A percentile compares a stretch with the other conserved stretches of the same genome.
These are phyloP conservation scores for Hirundo rustica DNA, from an alignment of 2,797 vertebrate genomes.

Conservation along the genomic window DNA sequence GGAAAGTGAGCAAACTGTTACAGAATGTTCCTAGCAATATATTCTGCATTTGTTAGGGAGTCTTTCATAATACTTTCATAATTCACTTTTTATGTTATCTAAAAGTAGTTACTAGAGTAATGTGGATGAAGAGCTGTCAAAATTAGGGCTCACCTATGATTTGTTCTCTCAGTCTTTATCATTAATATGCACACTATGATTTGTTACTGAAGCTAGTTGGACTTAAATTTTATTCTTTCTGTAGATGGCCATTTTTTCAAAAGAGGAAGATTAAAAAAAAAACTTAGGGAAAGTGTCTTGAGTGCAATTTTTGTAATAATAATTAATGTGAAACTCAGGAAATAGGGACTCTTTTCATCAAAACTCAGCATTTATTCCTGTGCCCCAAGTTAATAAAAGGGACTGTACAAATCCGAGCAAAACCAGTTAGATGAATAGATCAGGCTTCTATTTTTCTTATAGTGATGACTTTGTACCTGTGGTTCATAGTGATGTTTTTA, in stretches of 20 bases:
- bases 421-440: not conserved
- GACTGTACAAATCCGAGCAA: not conserved
- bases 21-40: not conserved
- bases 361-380: not conserved
- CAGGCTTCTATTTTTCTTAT: not conserved
- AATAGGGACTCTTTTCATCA: not conserved
- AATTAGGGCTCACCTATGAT: not conserved
- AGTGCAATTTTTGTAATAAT: not conserved
- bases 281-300: not conserved
- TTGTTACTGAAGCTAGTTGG: not conserved
- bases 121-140: not conserved
- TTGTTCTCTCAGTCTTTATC: not conserved
- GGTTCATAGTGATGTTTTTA: not conserved
- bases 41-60: not conserved
- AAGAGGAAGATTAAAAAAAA: not conserved
- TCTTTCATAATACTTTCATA: not conserved
- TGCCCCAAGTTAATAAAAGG: not conserved
- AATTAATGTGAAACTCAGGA: not conserved
- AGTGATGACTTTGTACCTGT: not conserved
- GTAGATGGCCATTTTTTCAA: not conserved
- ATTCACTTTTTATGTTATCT: not conserved
- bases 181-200: not conserved
- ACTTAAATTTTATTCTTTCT: not conserved
- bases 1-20: not conserved
- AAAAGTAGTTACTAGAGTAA: not conserved